Evolutionary conservation across 2,113 vertebrate species (phyloP).

Genomic region (Danio rerio): GRCz12tu NC_133193.1:52747501-52748000

Average conservation of each 20-base stretch:
- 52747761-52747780: conserved; percentile 28
- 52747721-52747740: conserved; percentile 36
- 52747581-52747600: too few species aligned
- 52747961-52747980: not conserved
- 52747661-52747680: not conserved
- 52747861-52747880: conserved; percentile 18
- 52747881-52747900: not conserved
- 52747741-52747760: not conserved
- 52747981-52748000: not conserved
- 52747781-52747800: conserved; percentile 38
- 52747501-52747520: too few species aligned
- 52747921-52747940: conserved; percentile 23
- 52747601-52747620: too few species aligned
- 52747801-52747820: conserved; percentile 15
- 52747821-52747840: conserved; percentile 1
- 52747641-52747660: not conserved
- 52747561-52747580: too few species aligned
- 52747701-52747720: conserved; percentile 30
- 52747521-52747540: too few species aligned
- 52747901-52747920: not conserved
- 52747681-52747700: conserved; percentile 20
- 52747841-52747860: not conserved
- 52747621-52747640: too few species aligned
- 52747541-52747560: too few species aligned
- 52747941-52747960: conserved; percentile 14